Evolutionary conservation across 1,140 invertebrate genomes (phyloP), one percentile per base, ranked within the genome.

Genomic region (Monomorium pharaonis): DNA sequence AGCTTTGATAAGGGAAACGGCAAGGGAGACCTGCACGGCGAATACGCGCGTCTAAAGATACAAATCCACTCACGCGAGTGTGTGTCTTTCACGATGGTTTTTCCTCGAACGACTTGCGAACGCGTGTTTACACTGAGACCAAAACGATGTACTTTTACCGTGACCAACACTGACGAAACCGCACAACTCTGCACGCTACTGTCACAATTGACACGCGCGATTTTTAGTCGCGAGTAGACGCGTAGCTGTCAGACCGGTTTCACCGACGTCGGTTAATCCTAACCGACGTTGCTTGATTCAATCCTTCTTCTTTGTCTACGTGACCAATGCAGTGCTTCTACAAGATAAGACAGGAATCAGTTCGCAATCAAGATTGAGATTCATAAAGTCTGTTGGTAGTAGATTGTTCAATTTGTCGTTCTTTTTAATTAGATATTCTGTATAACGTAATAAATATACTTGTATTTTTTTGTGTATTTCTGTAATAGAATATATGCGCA

Each of bases 181-280:
- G 49, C 16, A 37, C 62, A 3, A 51, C 44, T n/a, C n/a, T 51
- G 56, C 74, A 77, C 9, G 49, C 30, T 56, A 49, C 42, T 49
- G 60, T 80, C 62, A 54, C n/a, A 42, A 21, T 69, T 80, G 76
- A 80, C 30, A 67, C 44, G 33, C 60, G 44, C 30, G 30, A 80
- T 80, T 80, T 77, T 80, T 42, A 54, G 62, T 69, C 62, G 16
- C 75, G 24, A 63, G 56, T 63, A 42, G 75, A 77, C 56, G 24
- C 47, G 21, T 69, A 42, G 76, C 62, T 69, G 76, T 69, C 30
- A 44, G 44, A 54, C 62, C 77, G 77, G 62, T 80, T 80, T 80
- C 49, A 69, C 47, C 77, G 12, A 49, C 60, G 27, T 67, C 76
- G n/a, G 44, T 63, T 80, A 80, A 80, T 21, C n/a, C 62, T 69